phyloP scores from a whole-genome alignment of 30 jellyfish, hydroid and myxozoan genomes.

The Aurelia aurita complex sp. Pacific region DNA sequence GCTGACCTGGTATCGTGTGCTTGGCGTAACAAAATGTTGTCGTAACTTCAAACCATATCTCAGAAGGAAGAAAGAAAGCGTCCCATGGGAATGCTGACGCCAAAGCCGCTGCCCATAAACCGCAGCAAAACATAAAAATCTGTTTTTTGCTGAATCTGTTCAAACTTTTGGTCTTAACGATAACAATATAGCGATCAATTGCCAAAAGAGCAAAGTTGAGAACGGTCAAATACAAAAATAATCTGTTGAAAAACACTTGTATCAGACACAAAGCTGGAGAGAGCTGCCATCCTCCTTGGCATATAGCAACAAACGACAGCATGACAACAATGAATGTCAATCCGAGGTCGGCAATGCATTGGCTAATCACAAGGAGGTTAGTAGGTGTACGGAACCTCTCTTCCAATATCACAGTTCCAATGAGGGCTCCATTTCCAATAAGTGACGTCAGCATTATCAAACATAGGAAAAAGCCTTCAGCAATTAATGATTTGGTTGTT shows the following conservation, averaged over 20 bases:
- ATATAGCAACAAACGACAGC: constrained; percentile 16
- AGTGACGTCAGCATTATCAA: constrained; percentile 50
- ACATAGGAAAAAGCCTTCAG: constrained; percentile 19
- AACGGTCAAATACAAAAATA: constrained; percentile 19
- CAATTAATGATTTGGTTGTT: neutral
- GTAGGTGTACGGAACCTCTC: constrained; percentile 67
- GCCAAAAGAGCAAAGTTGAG: constrained; percentile 47
- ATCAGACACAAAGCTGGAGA: constrained; percentile 29
- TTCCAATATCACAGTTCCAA: constrained; percentile 39
- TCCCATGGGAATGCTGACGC: constrained; percentile 61
- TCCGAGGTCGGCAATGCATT: constrained; percentile 53
- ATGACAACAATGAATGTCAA: constrained; percentile 46
- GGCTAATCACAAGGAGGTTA: constrained; percentile 58
- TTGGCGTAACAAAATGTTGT: constrained; percentile 36
- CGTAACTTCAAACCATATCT: constrained; percentile 49
- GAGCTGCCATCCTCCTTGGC: constrained; percentile 37
- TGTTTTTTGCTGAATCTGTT: constrained; percentile 30
- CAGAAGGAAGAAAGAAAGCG: constrained; percentile 12
- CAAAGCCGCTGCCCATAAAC: constrained; percentile 37
- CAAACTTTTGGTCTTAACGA: constrained; percentile 41
- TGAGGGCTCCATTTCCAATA: constrained; percentile 59
- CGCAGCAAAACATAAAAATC: constrained; percentile 3
- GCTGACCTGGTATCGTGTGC: neutral
- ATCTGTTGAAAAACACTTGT: constrained; percentile 47
- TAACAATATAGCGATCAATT: constrained; percentile 61